Evolutionary conservation across 2,888 invertebrate genomes (phyloP).

Genomic region (Caenorhabditis plicata): DNA sequence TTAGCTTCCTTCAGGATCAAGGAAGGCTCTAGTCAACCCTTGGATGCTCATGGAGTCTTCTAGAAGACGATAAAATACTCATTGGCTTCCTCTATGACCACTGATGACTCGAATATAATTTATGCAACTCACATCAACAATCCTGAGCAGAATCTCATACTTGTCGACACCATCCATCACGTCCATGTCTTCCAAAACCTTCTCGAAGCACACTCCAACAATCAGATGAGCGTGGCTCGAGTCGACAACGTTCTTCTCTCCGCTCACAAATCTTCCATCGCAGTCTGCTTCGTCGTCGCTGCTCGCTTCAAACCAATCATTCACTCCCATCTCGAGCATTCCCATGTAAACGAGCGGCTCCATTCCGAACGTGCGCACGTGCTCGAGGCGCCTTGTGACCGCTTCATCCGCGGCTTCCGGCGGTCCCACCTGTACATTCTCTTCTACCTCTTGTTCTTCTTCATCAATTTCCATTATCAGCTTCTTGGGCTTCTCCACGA

Average conservation of each 20-base stretch:
- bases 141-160: conserved; percentile 9
- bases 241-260: not conserved
- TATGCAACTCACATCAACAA: conserved; percentile 10
- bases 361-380: conserved; percentile 7
- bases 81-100: too few species aligned
- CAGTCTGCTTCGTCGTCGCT: not conserved
- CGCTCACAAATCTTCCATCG: not conserved
- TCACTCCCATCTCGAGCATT: conserved; percentile 13
- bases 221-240: conserved; percentile 23
- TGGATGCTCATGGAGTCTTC: too few species aligned
- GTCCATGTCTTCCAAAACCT: not conserved
- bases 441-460: too few species aligned
- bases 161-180: conserved; percentile 10
- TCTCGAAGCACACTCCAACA: conserved; percentile 26
- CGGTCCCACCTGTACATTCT: not conserved
- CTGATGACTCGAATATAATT: too few species aligned
- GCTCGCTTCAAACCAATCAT: conserved; percentile 7
- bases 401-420: conserved; percentile 1
- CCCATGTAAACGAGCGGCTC: conserved; percentile 8
- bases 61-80: too few species aligned
- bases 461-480: too few species aligned
- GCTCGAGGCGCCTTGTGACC: conserved; percentile 6
- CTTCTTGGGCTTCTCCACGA: too few species aligned
- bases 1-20: too few species aligned
- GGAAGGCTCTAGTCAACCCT: too few species aligned